Evolutionary conservation across 2,797 vertebrate species (phyloP), one percentile per base, ranked within the genome.

Genomic region (Syngnathus rostellatus): DNA sequence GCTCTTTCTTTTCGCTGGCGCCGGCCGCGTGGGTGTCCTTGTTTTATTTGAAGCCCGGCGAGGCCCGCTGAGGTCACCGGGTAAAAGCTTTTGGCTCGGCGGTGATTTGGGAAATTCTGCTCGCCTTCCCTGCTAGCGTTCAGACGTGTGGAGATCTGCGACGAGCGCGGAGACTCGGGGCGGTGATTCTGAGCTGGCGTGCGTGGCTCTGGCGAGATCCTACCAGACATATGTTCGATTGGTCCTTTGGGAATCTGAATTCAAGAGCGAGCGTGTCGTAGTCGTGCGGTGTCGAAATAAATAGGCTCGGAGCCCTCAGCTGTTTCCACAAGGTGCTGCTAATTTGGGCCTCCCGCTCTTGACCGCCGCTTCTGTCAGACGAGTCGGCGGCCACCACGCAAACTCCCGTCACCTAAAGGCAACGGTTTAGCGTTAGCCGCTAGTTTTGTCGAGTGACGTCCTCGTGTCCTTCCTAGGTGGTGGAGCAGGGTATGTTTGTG

Each of bases 401-500:
- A 64, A 69, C 39, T 54, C 1, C 73, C 25, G 74, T 74, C 68
- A 57, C 73, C 25, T 2, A 23, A 43, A 40, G 41, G 38, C 66
- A 45, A 54, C 12, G 21, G 3, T 19, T 51, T 17, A n/a, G 16
- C 17, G 8, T 51, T n/a, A n/a, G 14, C 6, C 8, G 48, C 5
- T n/a, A 31, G 31, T 31, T 31, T 31, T 31, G 31, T 31, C 31
- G 3, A 40, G 39, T 40, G 31, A 31, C 31, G 3, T 31, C 31
- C 17, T 14, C n/a, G 3, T 37, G 6, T 58, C 23, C 6, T 57
- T n/a, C 2, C 37, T 25, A 48, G 97, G 96, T 99, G 66, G 95
- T 98, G 79, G 96, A 98, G 87, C 96, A 99, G 91, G 97, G 97
- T 87, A 98, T 99, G 96, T 99, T 98, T 88, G 96, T 99, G 81